These are phyloP conservation scores for Vidua chalybeata DNA, from an alignment of 2,113 vertebrate species.

Conservation along the genomic window DNA sequence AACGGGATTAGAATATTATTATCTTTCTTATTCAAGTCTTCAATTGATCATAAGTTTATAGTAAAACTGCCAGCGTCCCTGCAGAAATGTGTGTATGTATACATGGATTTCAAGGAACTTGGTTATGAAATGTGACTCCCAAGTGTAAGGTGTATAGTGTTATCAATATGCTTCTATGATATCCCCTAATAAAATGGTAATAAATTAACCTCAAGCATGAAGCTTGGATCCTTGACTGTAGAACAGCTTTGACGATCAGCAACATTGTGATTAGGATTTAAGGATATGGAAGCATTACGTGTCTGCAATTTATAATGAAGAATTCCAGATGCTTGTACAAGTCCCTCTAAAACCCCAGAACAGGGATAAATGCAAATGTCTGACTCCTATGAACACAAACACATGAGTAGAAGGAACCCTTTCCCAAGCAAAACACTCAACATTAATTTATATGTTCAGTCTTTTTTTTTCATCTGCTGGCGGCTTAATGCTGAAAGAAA, in stretches of 20 bases:
- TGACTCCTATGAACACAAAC: neutral
- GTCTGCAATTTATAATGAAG: neutral
- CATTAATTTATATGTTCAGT: constrained; percentile 24
- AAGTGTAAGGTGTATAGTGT: neutral
- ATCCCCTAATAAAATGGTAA: neutral
- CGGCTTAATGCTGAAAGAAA: constrained; percentile 42
- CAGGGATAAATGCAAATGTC: neutral
- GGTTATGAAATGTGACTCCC: neutral
- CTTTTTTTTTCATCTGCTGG: constrained; percentile 14
- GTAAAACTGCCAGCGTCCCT: neutral
- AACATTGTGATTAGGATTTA: neutral
- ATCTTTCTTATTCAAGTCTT: neutral
- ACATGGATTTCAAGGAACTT: neutral
- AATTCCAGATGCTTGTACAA: neutral
- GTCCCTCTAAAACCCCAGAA: neutral
- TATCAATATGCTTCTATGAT: neutral
- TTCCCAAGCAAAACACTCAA: neutral
- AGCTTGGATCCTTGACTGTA: neutral
- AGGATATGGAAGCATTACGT: neutral
- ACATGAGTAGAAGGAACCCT: neutral
- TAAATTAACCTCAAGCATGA: neutral
- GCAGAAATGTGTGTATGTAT: neutral
- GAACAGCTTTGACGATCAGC: neutral
- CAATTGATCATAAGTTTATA: neutral
- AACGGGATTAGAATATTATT: neutral